phyloP scores from a whole-genome alignment of 2,797 vertebrate species.

The Acomys russatus region DNA sequence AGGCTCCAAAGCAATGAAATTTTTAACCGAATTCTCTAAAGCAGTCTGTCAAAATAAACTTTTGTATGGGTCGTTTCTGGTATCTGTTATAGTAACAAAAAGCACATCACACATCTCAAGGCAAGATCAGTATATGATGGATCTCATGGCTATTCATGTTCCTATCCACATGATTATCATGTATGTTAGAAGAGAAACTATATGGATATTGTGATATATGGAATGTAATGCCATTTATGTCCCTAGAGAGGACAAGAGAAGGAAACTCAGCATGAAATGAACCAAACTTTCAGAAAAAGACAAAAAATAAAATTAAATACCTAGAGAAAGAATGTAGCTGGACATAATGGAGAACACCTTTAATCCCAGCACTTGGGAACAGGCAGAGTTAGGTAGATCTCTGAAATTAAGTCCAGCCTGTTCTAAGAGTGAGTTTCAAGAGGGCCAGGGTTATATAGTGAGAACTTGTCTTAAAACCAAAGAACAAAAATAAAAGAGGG shows the following conservation, averaged over 20 bases:
- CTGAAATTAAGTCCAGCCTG: neutral
- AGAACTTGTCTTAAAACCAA: neutral
- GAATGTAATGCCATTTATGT: too few species aligned
- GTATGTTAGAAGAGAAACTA: too few species aligned
- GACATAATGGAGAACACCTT: neutral
- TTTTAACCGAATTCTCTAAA: neutral
- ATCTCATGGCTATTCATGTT: too few species aligned
- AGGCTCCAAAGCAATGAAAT: neutral
- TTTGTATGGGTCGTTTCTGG: neutral
- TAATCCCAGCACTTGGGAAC: neutral
- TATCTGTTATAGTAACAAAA: too few species aligned
- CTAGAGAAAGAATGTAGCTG: neutral
- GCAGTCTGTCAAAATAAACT: neutral
- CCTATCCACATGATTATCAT: too few species aligned
- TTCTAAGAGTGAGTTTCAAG: neutral
- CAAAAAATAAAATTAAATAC: too few species aligned
- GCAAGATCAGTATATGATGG: too few species aligned
- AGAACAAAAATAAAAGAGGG: neutral
- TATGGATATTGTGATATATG: too few species aligned
- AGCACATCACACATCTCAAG: too few species aligned
- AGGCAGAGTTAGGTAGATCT: neutral
- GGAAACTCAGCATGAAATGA: too few species aligned
- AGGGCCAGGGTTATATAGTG: neutral
- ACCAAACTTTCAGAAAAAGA: too few species aligned
- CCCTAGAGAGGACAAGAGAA: too few species aligned